A percentile compares a stretch with the other conserved stretches of the same genome.
These are phyloP conservation scores for Pentalonia nigronervosa DNA, from an alignment of 1,140 invertebrate genomes.

Conservation along the genomic window DNA sequence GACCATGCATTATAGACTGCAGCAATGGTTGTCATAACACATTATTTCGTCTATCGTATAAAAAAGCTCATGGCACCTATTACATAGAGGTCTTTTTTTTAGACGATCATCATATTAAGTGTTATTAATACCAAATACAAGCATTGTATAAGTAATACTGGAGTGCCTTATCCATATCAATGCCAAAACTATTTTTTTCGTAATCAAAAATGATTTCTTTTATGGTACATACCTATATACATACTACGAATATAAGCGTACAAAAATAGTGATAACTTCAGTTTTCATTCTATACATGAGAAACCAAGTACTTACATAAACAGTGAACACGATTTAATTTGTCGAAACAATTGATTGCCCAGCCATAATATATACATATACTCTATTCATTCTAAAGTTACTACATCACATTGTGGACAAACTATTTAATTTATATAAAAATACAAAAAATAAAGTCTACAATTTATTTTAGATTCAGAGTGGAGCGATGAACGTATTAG, in stretches of 20 bases:
- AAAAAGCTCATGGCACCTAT: no score
- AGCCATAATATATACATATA: background rate
- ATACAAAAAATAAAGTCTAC: background rate
- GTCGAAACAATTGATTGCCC: background rate
- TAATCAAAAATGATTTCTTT: no score
- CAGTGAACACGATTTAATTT: background rate
- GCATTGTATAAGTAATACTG: no score
- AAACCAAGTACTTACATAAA: background rate
- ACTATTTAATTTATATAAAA: no score
- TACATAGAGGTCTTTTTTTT: background rate
- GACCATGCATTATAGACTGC: background rate
- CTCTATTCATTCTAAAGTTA: background rate
- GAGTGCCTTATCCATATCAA: no score
- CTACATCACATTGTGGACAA: background rate
- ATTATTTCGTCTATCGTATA: background rate
- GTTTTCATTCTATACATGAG: no score
- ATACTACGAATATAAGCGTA: no score
- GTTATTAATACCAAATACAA: no score
- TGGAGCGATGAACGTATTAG: background rate
- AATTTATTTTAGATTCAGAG: background rate
- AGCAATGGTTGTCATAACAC: background rate
- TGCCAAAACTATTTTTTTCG: background rate
- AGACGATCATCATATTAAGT: background rate
- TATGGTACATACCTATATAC: no score
- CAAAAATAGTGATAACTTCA: background rate